Evolutionary conservation across 1,140 invertebrate genomes (phyloP), one percentile per base, ranked within the genome.

Genomic region (Pachyrhynchus sulphureomaculatus): DNA sequence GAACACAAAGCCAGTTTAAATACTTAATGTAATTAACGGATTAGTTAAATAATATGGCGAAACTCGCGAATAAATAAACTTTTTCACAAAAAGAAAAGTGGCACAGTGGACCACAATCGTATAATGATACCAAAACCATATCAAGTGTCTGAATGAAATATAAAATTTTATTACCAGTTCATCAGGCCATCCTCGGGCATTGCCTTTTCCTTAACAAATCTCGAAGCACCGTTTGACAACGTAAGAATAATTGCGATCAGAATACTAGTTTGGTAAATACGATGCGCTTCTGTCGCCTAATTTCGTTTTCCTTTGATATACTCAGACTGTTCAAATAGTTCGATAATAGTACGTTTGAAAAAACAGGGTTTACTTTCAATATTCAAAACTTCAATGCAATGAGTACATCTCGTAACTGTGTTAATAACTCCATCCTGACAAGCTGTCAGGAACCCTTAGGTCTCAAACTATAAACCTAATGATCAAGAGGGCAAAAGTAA

Each of bases 141-240:
- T n/a, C 5, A 29, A 29, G 26, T 45, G 12, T 45, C 23, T 24
- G 21, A 45, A 21, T 13, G n/a, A 6, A 45, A 24, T 9, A n/a
- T n/a, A 15, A 17, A 9, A 18, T 39, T 53, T 55, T 57, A 15
- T 29, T 29, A 48, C 41, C 45, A 47, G 54, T 57, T 47, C 36
- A 47, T 49, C 36, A 59, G 56, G 56, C 33, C 45, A 59, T 26
- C 15, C 13, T 23, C 49, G 56, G 56, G 56, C 56, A 59, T 59
- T 59, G 56, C 56, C 56, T 59, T 45, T 49, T 39, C 24, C n/a
- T 8, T 45, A n/a, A 12, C 33, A 39, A 18, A 41, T 10, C 13
- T 9, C 39, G 13, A 29, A 41, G 52, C 41, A 55, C 52, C 52
- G 52, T 55, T 57, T 26, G 17, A 42, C 24, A 47, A n/a, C 44